Evolutionary conservation across 2,113 vertebrate species (phyloP).

Genomic region (Nannospalax galili): DNA sequence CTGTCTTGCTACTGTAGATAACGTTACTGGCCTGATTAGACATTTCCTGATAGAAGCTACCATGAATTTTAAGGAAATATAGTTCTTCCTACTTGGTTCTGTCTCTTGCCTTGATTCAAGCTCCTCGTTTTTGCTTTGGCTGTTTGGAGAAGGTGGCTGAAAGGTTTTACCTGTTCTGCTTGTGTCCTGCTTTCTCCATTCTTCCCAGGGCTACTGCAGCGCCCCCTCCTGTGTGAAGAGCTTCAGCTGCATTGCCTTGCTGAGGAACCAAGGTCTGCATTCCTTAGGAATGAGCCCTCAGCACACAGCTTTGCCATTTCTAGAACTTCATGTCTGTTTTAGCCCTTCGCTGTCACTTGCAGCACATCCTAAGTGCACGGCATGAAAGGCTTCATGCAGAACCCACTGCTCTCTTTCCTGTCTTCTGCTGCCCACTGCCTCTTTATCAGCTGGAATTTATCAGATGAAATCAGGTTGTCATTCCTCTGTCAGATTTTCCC

Average conservation of each 20-base stretch:
- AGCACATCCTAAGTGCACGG: neutral
- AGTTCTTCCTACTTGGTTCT: neutral
- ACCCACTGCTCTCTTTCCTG: neutral
- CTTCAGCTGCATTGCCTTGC: neutral
- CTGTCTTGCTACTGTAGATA: neutral
- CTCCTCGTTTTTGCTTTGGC: neutral
- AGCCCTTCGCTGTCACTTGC: neutral
- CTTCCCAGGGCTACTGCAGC: neutral
- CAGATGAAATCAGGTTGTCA: neutral
- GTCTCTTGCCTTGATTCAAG: constrained; percentile 22
- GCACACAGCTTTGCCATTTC: neutral
- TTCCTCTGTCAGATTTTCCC: neutral
- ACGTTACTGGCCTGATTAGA: neutral
- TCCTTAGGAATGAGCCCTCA: neutral
- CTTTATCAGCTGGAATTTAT: neutral
- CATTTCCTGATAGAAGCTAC: neutral
- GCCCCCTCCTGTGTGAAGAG: neutral
- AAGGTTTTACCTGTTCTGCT: neutral
- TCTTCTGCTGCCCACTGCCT: neutral
- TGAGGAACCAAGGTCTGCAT: neutral
- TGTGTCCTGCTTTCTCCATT: neutral
- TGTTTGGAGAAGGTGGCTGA: neutral
- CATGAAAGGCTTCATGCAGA: neutral
- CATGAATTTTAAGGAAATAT: neutral
- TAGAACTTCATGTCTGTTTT: neutral